Evolutionary conservation across 2,797 vertebrate species (phyloP).

Genomic region (Pseudochirops cupreus): DNA sequence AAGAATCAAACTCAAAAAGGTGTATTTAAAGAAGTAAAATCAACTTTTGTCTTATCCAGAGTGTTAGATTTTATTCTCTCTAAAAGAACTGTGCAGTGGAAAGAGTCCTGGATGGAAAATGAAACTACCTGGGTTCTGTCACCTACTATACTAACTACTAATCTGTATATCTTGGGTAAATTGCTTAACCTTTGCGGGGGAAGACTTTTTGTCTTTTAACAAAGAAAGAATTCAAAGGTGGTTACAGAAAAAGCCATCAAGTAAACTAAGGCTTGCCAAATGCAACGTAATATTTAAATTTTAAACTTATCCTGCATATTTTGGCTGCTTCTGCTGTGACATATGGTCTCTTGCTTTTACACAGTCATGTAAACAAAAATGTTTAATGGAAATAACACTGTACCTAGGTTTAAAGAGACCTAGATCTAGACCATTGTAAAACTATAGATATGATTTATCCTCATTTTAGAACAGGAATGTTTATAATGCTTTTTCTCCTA

Average conservation of each 20-base stretch:
- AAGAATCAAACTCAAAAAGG: not conserved
- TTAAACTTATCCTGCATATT: not conserved
- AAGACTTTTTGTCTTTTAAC: not conserved
- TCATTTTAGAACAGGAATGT: not conserved
- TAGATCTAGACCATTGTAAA: not conserved
- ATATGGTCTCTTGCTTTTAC: not conserved
- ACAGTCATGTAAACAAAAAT: not conserved
- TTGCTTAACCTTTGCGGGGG: not conserved
- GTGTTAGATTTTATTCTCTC: not conserved
- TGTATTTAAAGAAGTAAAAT: not conserved
- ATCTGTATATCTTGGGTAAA: not conserved
- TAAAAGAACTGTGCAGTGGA: not conserved
- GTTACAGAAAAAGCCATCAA: not conserved
- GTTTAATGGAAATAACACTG: not conserved
- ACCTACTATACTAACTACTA: conserved; percentile 4
- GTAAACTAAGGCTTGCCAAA: not conserved
- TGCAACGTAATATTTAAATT: not conserved
- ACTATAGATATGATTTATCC: not conserved
- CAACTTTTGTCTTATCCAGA: not conserved
- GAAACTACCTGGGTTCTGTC: not conserved
- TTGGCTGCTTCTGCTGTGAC: not conserved
- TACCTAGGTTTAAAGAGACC: not conserved
- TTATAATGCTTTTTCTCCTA: not conserved
- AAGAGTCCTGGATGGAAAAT: not conserved
- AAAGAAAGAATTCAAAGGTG: not conserved